A percentile compares a stretch with the other conserved stretches of the same genome.
Evolutionary conservation across 1,140 invertebrate species (phyloP).

Genomic region (Orchestia grillus): DNA sequence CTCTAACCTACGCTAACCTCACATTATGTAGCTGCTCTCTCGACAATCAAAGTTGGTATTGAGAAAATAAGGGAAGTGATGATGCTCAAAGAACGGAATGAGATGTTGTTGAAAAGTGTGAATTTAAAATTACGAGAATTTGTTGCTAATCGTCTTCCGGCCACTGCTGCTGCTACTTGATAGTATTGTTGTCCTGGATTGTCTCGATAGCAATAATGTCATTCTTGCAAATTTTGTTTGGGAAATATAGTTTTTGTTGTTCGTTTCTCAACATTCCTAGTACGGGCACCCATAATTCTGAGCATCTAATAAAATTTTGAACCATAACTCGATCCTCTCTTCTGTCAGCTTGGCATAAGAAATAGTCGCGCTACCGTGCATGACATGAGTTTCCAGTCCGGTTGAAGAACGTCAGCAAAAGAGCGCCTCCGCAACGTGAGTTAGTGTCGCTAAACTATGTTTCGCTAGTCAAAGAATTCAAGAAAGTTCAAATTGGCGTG

Average conservation of each 20-base stretch:
- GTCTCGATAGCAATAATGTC: neutral
- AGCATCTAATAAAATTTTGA: neutral
- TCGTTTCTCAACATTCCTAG: neutral
- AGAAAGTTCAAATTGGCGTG: neutral
- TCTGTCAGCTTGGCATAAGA: neutral
- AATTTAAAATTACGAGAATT: no score
- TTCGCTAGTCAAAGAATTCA: neutral
- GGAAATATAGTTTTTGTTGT: neutral
- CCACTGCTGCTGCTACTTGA: neutral
- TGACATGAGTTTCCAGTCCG: neutral
- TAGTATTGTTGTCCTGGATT: neutral
- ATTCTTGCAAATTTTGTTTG: neutral
- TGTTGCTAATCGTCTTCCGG: no score
- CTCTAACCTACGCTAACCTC: no score
- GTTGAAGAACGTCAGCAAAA: neutral
- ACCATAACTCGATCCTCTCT: neutral
- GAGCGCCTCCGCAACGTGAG: neutral
- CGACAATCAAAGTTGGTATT: no score
- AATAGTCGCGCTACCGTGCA: neutral
- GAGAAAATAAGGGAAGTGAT: no score
- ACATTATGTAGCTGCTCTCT: no score
- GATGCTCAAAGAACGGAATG: no score
- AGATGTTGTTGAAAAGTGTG: no score
- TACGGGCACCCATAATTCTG: neutral
- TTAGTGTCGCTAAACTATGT: neutral